A percentile compares a stretch with the other conserved stretches of the same genome.
phyloP scores from a whole-genome alignment of 2,797 vertebrate species.

The Anomalospiza imberbis region DNA sequence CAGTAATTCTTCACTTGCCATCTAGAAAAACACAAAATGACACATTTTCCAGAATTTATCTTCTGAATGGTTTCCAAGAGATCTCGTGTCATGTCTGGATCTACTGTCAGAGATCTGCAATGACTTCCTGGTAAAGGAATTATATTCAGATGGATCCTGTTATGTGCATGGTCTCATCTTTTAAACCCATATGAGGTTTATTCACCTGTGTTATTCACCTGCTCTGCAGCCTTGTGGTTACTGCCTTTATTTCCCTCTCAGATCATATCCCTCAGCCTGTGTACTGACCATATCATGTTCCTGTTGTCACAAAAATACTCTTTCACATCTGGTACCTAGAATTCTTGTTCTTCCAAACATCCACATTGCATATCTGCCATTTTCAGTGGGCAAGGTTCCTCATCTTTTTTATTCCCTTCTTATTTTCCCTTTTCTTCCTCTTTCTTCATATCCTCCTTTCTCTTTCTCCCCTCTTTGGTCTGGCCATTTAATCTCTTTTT shows the following conservation, averaged over 20 bases:
- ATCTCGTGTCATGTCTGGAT: not conserved
- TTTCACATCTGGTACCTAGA: not conserved
- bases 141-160: not conserved
- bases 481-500: not conserved
- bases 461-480: not conserved
- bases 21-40: constrained; percentile 1
- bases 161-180: not conserved
- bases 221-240: not conserved
- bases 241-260: not conserved
- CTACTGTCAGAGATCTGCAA: not conserved
- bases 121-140: not conserved
- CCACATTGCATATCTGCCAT: not conserved
- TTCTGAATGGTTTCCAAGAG: not conserved
- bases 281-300: not conserved
- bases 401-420: not conserved
- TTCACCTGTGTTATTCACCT: not conserved
- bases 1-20: not conserved
- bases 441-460: not conserved
- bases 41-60: not conserved
- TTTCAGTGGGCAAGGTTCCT: not conserved
- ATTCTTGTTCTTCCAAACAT: not conserved
- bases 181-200: not conserved
- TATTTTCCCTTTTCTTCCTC: not conserved
- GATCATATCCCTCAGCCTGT: not conserved
- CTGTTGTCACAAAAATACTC: not conserved